Evolutionary conservation across 1,140 invertebrate genomes (phyloP).

Genomic region (Bursaphelenchus mucronatus): DNA sequence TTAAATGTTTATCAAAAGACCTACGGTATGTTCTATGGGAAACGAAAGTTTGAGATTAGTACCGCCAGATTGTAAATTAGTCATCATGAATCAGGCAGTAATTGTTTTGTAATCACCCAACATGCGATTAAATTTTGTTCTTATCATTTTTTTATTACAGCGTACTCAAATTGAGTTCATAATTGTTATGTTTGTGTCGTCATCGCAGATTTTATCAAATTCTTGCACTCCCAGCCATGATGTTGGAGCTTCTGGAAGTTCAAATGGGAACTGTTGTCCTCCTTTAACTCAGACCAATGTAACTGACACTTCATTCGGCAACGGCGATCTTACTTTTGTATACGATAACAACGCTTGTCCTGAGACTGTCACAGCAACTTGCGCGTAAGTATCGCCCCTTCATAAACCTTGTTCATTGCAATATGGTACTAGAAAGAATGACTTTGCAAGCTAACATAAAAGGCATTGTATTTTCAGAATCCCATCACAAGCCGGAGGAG

Average conservation of each 20-base stretch:
- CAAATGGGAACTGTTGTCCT: constrained; percentile 17
- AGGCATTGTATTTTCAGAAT: background rate
- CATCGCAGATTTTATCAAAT: constrained; percentile 3
- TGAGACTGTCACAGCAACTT: constrained; percentile 13
- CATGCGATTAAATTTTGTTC: background rate
- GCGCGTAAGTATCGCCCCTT: background rate
- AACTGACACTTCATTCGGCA: constrained; percentile 1
- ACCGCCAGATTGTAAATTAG: no score
- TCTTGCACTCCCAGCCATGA: background rate
- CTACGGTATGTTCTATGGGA: no score
- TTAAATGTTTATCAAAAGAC: no score
- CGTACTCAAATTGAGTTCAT: background rate
- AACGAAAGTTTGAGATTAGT: no score
- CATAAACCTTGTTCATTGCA: background rate
- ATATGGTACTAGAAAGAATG: background rate
- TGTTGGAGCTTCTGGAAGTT: background rate
- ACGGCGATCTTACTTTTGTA: constrained; percentile 15
- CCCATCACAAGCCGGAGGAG: background rate
- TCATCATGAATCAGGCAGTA: background rate
- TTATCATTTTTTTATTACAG: background rate
- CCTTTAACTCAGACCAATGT: constrained; percentile 14
- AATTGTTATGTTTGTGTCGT: constrained; percentile 3
- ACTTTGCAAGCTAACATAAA: background rate
- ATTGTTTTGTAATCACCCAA: constrained; percentile 11
- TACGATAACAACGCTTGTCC: constrained; percentile 13